Base-by-base conservation (phyloP, 2,888 invertebrate species). In the Melinaea marsaeus region DNA sequence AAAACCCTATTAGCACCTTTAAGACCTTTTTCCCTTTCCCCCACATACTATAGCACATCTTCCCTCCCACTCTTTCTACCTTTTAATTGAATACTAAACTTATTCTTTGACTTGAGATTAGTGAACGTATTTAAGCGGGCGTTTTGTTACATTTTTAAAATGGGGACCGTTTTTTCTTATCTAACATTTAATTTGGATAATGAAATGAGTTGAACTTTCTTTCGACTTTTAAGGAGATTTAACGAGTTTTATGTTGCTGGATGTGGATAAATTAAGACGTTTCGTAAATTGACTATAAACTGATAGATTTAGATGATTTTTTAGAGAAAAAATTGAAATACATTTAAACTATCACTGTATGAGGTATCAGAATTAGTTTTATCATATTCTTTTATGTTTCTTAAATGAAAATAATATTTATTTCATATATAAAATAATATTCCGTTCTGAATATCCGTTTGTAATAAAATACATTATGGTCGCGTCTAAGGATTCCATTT, bases 1-100 rank as follows among this genome's bases (percentile, higher is more conserved):
- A 90, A 89, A 88, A 83, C 83, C 89, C 89, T 88, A 89, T 90
- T 90, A 90, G 89, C 90, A 90, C 90, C 89, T 89, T 88, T 87
- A 89, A 88, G 87, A 88, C 83, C 86, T 89, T 88, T 88, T 87
- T 88, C 88, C 88, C 90, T 88, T 88, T 85, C 85, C 9, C 22
- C 9, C 51, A 22, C 51, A 51, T 32, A 32, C 32, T 51, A 6
- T 11, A 51, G 51, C 32, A 86, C 87, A 88, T 87, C 84, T 85
- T 83, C 78, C 79, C 61, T 75, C 79, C 71, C 67, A 86, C 84
- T 77, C 82, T 64, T 72, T 84, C 79, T 61, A 78, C 84, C 84
- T 84, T 83, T 83, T 89, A 87, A 90, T 89, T 88, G 85, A 88
- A 88, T 84, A 84, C 86, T 82, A 88, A 88, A 87, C 83, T 88